A percentile compares a stretch with the other conserved stretches of the same genome.
Conservation (phyloP, 2,888 invertebrate genomes). For the Machimus atricapillus region DNA sequence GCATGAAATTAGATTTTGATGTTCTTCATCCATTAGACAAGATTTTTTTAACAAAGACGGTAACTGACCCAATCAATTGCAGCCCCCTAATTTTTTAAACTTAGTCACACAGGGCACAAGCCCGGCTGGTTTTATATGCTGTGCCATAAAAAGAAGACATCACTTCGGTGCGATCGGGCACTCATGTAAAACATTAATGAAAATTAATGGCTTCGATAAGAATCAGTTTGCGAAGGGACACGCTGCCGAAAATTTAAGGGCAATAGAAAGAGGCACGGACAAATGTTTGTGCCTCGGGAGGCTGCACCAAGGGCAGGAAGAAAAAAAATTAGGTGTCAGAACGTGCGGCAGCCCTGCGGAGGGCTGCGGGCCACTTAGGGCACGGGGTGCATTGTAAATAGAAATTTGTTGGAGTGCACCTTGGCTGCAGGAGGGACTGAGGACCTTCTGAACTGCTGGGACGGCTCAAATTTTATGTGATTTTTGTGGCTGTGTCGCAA, state of each 20-base stretch:
- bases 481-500: neutral
- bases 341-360: neutral
- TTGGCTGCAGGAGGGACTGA: neutral
- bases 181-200: neutral
- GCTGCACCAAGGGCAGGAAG: neutral
- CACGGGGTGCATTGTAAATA: neutral
- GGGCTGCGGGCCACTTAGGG: neutral
- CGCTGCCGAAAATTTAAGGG: neutral
- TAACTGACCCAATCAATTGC: neutral
- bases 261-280: neutral
- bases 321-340: neutral
- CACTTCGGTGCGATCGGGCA: neutral
- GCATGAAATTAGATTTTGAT: neutral
- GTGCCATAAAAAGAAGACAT: neutral
- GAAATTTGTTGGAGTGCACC: neutral
- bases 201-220: neutral
- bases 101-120: neutral
- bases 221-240: neutral
- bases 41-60: neutral
- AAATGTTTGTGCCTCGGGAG: neutral
- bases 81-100: neutral
- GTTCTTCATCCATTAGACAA: neutral
- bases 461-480: neutral
- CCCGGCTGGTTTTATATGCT: neutral
- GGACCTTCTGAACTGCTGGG: neutral